Evolutionary conservation across 2,797 vertebrate species (phyloP), one percentile per base, ranked within the genome.

Genomic region (Leptodactylus fallax): DNA sequence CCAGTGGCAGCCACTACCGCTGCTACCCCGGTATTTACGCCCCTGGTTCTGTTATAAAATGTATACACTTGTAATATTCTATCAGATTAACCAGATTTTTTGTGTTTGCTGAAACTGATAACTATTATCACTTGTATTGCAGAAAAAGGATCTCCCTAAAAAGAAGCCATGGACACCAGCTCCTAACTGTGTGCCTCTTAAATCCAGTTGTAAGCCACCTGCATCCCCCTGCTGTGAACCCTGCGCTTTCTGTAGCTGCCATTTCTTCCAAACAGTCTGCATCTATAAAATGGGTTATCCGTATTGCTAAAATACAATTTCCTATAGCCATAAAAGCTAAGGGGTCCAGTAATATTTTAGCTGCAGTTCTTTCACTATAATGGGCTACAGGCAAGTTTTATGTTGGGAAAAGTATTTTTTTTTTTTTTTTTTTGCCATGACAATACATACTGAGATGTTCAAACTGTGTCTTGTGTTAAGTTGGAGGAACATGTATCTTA

Each of bases 231-330:
- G 97, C 92, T 98, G 97, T 55, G 94, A 97, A 53, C 94, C 93
- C 79, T 98, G 98, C 36, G 96, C 96, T 65, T 92, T 96, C 87
- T 98, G 97, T 92, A 94, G 95, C 65, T 98, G 97, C 85, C 95
- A 95, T 65, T 91, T 97, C 90, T 96, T 97, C 90, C 92, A 93
- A 81, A 97, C 96, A 1, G 91, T 94, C 51, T 97, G 97, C 88
- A 93, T 90, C 92, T 97, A 97, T 91, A 94, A 94, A 0, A 96
- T 97, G 92, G 93, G 97, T 10, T 95, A 95, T 88, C 95, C 95
- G 8, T 91, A 90, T 85, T 98, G 97, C 93, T 98, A 90, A 94
- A 27, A 51, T 16, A 11, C 69, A 17, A 12, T n/a, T 21, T 56
- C 1, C 27, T 13, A 61, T 9, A 14, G 7, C 76, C 19, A 60